phyloP scores from a whole-genome alignment of 2,888 invertebrate genomes.

The Holacanthella duospinosa region DNA sequence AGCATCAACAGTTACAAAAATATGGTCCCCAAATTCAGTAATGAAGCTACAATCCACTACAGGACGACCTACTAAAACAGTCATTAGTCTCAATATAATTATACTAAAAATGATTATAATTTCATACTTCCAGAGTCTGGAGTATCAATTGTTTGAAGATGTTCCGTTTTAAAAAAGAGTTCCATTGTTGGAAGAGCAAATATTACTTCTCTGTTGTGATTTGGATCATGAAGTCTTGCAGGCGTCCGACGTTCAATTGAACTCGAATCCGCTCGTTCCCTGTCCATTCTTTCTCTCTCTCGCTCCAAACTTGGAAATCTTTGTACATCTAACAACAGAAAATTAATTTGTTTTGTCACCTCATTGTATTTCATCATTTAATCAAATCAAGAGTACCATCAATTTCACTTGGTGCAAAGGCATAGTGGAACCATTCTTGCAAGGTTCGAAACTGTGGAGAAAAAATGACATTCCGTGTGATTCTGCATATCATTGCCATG shows the following conservation, averaged over 20 bases:
- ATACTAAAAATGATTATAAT: constrained; percentile 11
- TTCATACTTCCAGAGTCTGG: neutral
- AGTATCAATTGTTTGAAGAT: constrained; percentile 63
- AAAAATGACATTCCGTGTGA: constrained; percentile 81
- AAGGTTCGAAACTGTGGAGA: constrained; percentile 90
- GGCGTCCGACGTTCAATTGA: constrained; percentile 42
- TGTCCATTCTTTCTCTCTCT: constrained; percentile 48
- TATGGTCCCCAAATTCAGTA: constrained; percentile 96
- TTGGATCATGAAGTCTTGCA: constrained; percentile 59
- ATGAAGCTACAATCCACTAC: constrained; percentile 92
- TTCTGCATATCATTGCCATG: constrained; percentile 87
- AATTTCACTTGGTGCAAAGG: constrained; percentile 86
- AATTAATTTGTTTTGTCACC: constrained; percentile 7
- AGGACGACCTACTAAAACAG: constrained; percentile 62
- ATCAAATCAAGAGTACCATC: constrained; percentile 60
- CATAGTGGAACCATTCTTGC: constrained; percentile 94
- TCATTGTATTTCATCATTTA: too few species aligned
- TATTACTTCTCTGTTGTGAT: constrained; percentile 86
- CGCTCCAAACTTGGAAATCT: constrained; percentile 79
- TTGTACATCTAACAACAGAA: constrained; percentile 59
- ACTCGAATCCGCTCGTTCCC: constrained; percentile 41
- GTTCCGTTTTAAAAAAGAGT: constrained; percentile 84
- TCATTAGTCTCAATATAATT: too few species aligned
- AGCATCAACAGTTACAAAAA: constrained; percentile 94
- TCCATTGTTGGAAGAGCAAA: constrained; percentile 89